phyloP scores from a whole-genome alignment of 2,888 invertebrate genomes.

The Parnassius smintheus region DNA sequence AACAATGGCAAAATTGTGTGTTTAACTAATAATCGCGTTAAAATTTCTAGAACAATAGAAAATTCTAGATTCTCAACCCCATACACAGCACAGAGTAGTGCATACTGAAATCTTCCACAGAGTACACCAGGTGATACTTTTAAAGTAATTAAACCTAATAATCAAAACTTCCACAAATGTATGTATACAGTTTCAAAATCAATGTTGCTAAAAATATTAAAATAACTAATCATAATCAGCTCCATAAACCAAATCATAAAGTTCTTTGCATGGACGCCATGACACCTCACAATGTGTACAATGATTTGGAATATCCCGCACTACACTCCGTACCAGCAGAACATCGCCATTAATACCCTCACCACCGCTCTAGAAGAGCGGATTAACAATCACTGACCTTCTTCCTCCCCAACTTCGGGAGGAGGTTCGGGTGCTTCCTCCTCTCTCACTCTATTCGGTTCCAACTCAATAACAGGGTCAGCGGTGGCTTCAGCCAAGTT shows the following conservation, averaged over 20 bases:
- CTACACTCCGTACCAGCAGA: slow-evolving; percentile 41
- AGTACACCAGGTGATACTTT: background rate
- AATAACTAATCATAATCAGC: no score
- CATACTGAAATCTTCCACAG: background rate
- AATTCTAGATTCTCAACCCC: background rate
- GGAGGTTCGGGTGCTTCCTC: slow-evolving; percentile 46
- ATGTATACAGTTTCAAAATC: no score
- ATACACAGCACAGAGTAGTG: background rate
- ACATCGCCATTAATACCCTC: slow-evolving; percentile 40
- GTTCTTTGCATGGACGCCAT: no score
- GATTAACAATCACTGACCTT: slow-evolving; percentile 41
- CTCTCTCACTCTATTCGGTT: slow-evolving; percentile 72
- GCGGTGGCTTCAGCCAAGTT: slow-evolving; percentile 97
- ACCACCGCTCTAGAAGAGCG: slow-evolving; percentile 43
- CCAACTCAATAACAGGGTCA: slow-evolving; percentile 88
- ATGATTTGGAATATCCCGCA: slow-evolving; percentile 5
- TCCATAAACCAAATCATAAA: background rate
- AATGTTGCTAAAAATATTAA: no score
- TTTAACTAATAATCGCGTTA: background rate
- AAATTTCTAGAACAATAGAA: background rate
- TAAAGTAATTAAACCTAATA: background rate
- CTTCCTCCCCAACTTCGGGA: slow-evolving; percentile 42
- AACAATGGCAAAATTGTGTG: background rate
- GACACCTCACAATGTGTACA: background rate
- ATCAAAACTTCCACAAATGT: background rate